A percentile compares a stretch with the other conserved stretches of the same genome.
phyloP scores from a whole-genome alignment of 2,797 vertebrate species.

The Leuciscus waleckii region DNA sequence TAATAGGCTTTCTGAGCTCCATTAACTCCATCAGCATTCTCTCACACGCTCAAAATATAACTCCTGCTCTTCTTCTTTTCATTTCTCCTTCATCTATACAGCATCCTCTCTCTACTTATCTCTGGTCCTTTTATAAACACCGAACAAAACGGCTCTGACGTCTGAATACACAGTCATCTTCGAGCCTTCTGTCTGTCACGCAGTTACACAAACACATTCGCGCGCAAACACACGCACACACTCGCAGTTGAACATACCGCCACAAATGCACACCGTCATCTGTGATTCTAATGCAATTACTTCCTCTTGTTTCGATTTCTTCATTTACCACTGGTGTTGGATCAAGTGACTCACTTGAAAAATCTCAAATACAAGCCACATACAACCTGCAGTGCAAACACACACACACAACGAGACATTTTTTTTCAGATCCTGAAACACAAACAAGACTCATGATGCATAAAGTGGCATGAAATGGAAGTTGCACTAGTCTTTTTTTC shows the following conservation, averaged over 20 bases:
- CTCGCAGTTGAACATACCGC: conserved; percentile 16
- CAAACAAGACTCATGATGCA: not conserved
- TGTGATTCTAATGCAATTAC: conserved; percentile 61
- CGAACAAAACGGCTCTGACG: conserved; percentile 43
- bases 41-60: conserved; percentile 32
- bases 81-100: conserved; percentile 1
- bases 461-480: not conserved
- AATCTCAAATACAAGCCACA: conserved; percentile 17
- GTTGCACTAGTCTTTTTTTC: not conserved
- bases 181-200: conserved; percentile 50
- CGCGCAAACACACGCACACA: conserved; percentile 20
- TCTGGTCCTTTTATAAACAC: conserved; percentile 29
- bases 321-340: conserved; percentile 26
- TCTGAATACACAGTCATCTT: conserved; percentile 51
- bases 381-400: not conserved
- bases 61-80: conserved; percentile 7
- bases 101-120: conserved; percentile 22
- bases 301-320: conserved; percentile 44
- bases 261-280: conserved; percentile 53
- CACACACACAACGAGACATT: not conserved
- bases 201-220: conserved; percentile 17
- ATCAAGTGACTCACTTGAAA: conserved; percentile 28
- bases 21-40: conserved; percentile 61
- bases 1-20: conserved; percentile 70
- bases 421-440: not conserved